phyloP scores from a whole-genome alignment of 2,113 vertebrate genomes.

The Sceloporus undulatus region DNA sequence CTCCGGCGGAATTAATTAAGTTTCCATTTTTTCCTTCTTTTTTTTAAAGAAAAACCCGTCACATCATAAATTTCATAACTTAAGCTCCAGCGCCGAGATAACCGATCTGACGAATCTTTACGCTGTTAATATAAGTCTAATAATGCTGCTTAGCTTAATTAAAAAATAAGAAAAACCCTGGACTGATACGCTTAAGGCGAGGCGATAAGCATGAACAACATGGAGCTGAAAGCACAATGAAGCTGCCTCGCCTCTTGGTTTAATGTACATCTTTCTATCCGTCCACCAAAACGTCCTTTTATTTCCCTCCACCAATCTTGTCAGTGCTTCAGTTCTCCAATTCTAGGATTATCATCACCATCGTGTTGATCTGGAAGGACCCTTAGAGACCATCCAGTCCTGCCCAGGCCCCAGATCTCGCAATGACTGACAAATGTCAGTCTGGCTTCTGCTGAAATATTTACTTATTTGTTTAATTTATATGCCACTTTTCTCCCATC shows the following conservation, averaged over 20 bases:
- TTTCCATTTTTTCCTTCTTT: conserved; percentile 45
- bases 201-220: conserved; percentile 12
- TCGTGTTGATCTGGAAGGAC: neutral
- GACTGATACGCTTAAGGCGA: neutral
- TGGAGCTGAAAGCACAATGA: conserved; percentile 16
- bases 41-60: conserved; percentile 31
- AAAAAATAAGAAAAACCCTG: neutral
- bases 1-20: conserved; percentile 67
- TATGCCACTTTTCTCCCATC: too few species aligned
- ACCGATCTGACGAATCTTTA: conserved; percentile 68
- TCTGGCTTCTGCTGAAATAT: too few species aligned
- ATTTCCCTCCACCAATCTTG: too few species aligned
- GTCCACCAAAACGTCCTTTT: neutral
- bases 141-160: conserved; percentile 35
- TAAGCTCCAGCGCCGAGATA: conserved; percentile 66
- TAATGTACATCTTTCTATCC: neutral
- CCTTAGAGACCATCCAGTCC: neutral
- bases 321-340: neutral
- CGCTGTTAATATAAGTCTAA: conserved; percentile 67
- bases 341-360: too few species aligned
- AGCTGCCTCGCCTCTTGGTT: neutral
- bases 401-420: neutral
- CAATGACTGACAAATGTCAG: too few species aligned
- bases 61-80: conserved; percentile 71
- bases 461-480: too few species aligned